Conservation (phyloP, 2,113 vertebrate genomes). For the Polypterus bichir region DNA sequence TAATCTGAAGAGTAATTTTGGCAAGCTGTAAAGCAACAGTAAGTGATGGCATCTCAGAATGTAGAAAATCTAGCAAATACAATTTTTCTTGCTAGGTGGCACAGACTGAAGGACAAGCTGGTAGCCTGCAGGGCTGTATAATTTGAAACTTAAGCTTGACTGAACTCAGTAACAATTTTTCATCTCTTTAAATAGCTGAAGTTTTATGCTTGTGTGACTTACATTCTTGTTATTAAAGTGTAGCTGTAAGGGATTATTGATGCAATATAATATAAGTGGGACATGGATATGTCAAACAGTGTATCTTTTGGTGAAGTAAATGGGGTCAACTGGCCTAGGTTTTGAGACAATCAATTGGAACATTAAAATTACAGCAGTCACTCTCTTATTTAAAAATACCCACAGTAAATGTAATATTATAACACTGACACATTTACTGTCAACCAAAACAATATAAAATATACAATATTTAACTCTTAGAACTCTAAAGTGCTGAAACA, state of each 20-base stretch:
- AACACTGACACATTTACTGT: no score
- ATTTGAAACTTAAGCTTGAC: constrained; percentile 6
- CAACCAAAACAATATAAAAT: no score
- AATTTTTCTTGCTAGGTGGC: neutral
- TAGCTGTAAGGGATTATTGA: constrained; percentile 4
- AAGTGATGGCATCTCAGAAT: neutral
- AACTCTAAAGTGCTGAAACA: no score
- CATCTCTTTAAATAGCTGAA: constrained; percentile 4
- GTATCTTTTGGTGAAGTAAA: neutral
- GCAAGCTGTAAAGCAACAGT: neutral
- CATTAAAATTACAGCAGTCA: neutral
- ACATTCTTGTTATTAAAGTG: constrained; percentile 8
- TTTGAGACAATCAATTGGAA: constrained; percentile 2
- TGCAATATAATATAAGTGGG: constrained; percentile 1
- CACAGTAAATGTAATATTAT: no score
- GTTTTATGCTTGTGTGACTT: constrained; percentile 6
- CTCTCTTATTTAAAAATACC: no score
- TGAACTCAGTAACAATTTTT: constrained; percentile 1
- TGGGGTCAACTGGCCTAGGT: neutral
- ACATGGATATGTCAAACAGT: neutral
- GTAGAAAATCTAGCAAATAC: neutral
- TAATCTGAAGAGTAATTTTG: no score
- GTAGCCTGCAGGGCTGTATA: constrained; percentile 1
- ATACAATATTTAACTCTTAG: no score
- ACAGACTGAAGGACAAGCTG: constrained; percentile 6